Percentiles rank a stretch among this genome's conserved stretches.
Evolutionary conservation across 1,140 invertebrate species (phyloP).

Genomic region (Agrilus planipennis): DNA sequence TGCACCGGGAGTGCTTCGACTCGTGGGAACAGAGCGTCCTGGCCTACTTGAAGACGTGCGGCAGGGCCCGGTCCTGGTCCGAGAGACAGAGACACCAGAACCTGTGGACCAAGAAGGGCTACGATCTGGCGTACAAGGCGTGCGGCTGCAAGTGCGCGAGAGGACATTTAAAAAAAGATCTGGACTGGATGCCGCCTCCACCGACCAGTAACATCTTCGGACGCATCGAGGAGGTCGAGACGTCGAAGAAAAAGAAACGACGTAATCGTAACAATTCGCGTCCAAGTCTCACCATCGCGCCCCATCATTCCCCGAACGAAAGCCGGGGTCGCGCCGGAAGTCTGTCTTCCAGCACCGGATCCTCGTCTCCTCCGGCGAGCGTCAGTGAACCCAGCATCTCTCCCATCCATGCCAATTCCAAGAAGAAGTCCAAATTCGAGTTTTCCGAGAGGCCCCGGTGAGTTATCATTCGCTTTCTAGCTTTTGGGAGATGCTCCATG

Average conservation of each 20-base stretch:
- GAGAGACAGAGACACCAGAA: slow-evolving; percentile 89
- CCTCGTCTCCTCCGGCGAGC: slow-evolving; percentile 52
- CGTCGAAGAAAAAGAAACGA: slow-evolving; percentile 58
- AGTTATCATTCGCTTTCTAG: slow-evolving; percentile 35
- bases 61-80: slow-evolving; percentile 83
- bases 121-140: slow-evolving; percentile 84
- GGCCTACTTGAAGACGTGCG: slow-evolving; percentile 77
- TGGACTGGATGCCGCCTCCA: slow-evolving; percentile 75
- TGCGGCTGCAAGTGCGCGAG: slow-evolving; percentile 79
- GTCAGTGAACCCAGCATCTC: slow-evolving; percentile 59
- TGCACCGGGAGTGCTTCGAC: slow-evolving; percentile 94
- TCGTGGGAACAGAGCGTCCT: slow-evolving; percentile 82
- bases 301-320: slow-evolving; percentile 30
- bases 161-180: slow-evolving; percentile 87
- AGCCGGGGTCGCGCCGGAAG: slow-evolving; percentile 47
- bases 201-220: slow-evolving; percentile 33
- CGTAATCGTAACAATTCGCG: slow-evolving; percentile 49
- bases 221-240: slow-evolving; percentile 32
- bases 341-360: slow-evolving; percentile 51
- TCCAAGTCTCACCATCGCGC: slow-evolving; percentile 42
- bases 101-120: slow-evolving; percentile 95
- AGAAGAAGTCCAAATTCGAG: slow-evolving; percentile 66
- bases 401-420: slow-evolving; percentile 51
- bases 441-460: slow-evolving; percentile 67
- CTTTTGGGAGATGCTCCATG: slow-evolving; percentile 8